These are phyloP conservation scores for Cossypha heuglini DNA, from an alignment of 2,797 vertebrate species.

Conservation along the genomic window DNA sequence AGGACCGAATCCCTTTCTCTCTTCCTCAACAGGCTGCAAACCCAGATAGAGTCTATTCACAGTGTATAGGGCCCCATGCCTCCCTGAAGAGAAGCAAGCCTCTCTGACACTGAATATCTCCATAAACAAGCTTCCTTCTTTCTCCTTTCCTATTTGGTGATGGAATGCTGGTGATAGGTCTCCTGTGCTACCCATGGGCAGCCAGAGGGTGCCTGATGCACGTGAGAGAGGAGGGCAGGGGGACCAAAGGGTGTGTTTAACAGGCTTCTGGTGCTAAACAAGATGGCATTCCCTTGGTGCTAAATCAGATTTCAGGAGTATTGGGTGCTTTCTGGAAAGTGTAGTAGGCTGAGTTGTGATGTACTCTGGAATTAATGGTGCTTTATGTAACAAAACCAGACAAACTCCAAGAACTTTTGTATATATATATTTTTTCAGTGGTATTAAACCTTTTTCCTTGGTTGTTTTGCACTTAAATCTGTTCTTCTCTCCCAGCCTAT, in stretches of 20 bases:
- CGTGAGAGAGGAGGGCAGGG: background rate
- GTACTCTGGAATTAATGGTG: slow-evolving; percentile 67
- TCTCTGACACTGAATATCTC: slow-evolving; percentile 12
- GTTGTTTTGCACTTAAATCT: slow-evolving; percentile 59
- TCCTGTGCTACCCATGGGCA: background rate
- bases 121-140: slow-evolving; percentile 5
- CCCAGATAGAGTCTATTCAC: background rate
- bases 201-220: background rate
- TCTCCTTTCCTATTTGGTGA: background rate
- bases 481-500: background rate
- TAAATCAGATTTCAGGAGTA: slow-evolving; percentile 50
- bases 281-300: slow-evolving; percentile 51
- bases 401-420: slow-evolving; percentile 38
- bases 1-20: background rate
- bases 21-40: slow-evolving; percentile 6
- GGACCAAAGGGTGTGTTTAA: background rate
- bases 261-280: slow-evolving; percentile 64
- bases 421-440: slow-evolving; percentile 7
- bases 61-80: background rate
- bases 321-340: slow-evolving; percentile 39
- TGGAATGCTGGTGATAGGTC: background rate
- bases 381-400: slow-evolving; percentile 53
- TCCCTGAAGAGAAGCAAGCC: background rate
- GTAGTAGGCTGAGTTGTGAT: background rate
- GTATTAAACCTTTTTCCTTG: slow-evolving; percentile 63